A percentile compares a stretch with the other conserved stretches of the same genome.
These are phyloP conservation scores for Geotrypetes seraphini DNA, from an alignment of 2,797 vertebrate species.

Conservation along the genomic window DNA sequence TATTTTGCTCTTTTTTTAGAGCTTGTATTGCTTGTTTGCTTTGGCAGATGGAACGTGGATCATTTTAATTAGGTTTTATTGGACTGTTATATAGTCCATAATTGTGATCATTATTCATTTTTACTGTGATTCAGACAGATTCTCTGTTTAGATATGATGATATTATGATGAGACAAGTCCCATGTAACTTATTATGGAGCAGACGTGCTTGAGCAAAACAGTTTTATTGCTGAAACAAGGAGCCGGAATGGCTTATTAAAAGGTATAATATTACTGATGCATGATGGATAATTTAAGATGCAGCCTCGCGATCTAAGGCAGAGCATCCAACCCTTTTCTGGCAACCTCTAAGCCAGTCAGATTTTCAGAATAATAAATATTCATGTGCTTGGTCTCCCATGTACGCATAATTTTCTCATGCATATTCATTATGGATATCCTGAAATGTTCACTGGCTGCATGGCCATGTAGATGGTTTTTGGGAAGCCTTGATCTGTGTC, in stretches of 20 bases:
- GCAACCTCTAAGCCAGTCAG: no score
- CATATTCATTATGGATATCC: no score
- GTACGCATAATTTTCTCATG: no score
- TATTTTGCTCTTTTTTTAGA: conserved; percentile 17
- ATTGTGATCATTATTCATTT: conserved; percentile 64
- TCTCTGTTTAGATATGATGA: conserved; percentile 50
- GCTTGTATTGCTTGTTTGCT: conserved; percentile 39
- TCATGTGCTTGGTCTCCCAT: no score
- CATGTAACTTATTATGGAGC: conserved; percentile 31
- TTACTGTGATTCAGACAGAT: conserved; percentile 55
- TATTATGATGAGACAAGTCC: conserved; percentile 53
- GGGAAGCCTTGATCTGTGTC: no score
- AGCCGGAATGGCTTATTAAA: conserved; percentile 14
- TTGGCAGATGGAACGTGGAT: conserved; percentile 63
- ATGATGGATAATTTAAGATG: conserved; percentile 6
- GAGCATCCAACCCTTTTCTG: no score
- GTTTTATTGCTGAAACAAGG: conserved; percentile 20
- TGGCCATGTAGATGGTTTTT: no score
- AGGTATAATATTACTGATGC: not conserved
- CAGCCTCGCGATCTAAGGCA: no score
- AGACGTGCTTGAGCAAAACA: no score
- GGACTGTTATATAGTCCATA: conserved; percentile 61
- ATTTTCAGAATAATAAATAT: no score
- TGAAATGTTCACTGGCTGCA: no score
- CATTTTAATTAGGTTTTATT: conserved; percentile 74